A percentile compares a stretch with the other conserved stretches of the same genome.
Conservation (phyloP, 2,113 vertebrate species). For the Todiramphus saurophagus region DNA sequence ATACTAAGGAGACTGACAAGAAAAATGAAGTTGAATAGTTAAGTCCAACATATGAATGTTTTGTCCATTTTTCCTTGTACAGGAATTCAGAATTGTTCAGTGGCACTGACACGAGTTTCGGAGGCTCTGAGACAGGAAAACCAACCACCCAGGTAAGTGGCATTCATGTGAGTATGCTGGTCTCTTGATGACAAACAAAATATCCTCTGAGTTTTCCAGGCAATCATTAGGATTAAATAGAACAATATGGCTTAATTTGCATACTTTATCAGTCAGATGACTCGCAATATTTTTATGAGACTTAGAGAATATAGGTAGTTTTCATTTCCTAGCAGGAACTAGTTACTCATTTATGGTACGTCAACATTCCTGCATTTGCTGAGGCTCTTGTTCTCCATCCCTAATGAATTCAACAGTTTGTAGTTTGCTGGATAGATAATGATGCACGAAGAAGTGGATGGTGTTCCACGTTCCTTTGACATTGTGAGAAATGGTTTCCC, state of each 20-base stretch:
- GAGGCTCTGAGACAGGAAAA: neutral
- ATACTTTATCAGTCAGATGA: neutral
- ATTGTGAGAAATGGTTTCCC: neutral
- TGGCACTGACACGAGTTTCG: neutral
- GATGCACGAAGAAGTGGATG: neutral
- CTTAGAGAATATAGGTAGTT: neutral
- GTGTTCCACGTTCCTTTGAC: neutral
- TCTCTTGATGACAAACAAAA: neutral
- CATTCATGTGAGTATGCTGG: neutral
- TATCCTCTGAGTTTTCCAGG: neutral
- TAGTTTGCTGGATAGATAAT: neutral
- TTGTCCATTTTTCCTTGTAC: neutral
- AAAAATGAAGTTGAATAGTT: neutral
- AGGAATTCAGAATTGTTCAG: neutral
- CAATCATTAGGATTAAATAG: neutral
- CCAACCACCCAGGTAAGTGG: neutral
- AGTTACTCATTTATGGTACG: neutral
- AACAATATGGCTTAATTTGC: neutral
- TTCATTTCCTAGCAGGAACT: neutral
- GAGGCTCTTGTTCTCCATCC: neutral
- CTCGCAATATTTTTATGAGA: neutral
- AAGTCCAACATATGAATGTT: neutral
- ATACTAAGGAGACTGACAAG: neutral
- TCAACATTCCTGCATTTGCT: neutral
- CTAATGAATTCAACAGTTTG: neutral